phyloP scores from a whole-genome alignment of 2,113 vertebrate genomes.

The Thunnus maccoyii region DNA sequence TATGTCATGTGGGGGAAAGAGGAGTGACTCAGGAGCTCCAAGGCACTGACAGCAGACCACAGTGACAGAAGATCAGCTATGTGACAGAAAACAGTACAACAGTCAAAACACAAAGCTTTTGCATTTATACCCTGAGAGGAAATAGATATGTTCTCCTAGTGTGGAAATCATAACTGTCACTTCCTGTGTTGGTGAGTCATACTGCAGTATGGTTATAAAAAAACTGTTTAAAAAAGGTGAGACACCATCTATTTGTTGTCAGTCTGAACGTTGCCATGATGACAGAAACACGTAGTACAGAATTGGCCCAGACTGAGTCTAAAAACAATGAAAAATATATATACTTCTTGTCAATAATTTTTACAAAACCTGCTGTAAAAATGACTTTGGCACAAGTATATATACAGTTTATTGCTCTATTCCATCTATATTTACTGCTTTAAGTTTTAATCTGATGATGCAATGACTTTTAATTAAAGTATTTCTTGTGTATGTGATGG shows the following conservation, averaged over 20 bases:
- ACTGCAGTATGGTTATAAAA: slow-evolving; percentile 6
- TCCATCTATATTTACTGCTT: neutral
- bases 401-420: neutral
- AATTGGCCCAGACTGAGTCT: no score
- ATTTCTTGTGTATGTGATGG: no score
- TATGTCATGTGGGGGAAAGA: slow-evolving; percentile 11
- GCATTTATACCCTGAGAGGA: slow-evolving; percentile 19
- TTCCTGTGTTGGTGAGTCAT: slow-evolving; percentile 69
- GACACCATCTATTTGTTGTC: neutral
- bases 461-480: no score
- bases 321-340: no score
- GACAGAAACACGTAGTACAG: no score
- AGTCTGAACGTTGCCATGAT: slow-evolving; percentile 1
- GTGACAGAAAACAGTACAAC: neutral
- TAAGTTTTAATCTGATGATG: no score
- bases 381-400: neutral
- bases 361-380: neutral
- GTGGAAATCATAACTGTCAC: slow-evolving; percentile 57
- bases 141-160: slow-evolving; percentile 31
- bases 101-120: neutral
- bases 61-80: neutral
- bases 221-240: neutral
- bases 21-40: neutral
- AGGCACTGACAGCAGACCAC: neutral
- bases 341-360: no score